Conservation (phyloP, 1,140 invertebrate genomes). For the Acyrthosiphon pisum region DNA sequence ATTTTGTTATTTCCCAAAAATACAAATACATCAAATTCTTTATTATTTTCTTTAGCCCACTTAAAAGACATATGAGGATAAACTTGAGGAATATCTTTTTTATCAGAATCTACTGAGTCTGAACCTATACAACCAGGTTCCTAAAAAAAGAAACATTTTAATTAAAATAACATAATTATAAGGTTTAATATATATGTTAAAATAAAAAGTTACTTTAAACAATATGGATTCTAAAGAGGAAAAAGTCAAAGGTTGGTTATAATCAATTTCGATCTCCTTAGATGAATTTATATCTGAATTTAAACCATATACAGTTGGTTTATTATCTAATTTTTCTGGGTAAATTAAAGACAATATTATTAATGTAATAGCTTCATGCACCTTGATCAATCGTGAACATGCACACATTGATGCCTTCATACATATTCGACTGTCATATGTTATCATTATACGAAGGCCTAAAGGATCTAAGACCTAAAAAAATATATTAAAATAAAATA, state of each 20-base stretch:
- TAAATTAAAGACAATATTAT: conserved; percentile 43
- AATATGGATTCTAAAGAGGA: background rate
- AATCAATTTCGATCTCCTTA: conserved; percentile 35
- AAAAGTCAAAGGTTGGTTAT: conserved; percentile 28
- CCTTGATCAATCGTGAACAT: background rate
- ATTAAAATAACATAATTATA: background rate
- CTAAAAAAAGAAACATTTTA: background rate
- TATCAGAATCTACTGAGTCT: background rate
- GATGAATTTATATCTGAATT: background rate
- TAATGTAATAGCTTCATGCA: conserved; percentile 48
- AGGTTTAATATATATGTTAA: background rate
- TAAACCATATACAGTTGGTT: conserved; percentile 27
- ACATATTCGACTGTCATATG: background rate
- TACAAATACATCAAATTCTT: conserved; percentile 48
- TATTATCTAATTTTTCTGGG: conserved; percentile 35
- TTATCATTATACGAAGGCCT: conserved; percentile 1
- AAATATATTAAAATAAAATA: conserved; percentile 8
- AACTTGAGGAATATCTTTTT: background rate
- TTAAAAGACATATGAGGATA: background rate
- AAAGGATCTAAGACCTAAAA: conserved; percentile 19
- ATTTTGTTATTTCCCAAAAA: conserved; percentile 51
- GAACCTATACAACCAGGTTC: too few relatives aligned
- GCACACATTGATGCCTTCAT: background rate
- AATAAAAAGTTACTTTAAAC: conserved; percentile 7
- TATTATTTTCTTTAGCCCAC: conserved; percentile 31